phyloP scores from a whole-genome alignment of 1,140 invertebrate species.

The Littorina saxatilis region DNA sequence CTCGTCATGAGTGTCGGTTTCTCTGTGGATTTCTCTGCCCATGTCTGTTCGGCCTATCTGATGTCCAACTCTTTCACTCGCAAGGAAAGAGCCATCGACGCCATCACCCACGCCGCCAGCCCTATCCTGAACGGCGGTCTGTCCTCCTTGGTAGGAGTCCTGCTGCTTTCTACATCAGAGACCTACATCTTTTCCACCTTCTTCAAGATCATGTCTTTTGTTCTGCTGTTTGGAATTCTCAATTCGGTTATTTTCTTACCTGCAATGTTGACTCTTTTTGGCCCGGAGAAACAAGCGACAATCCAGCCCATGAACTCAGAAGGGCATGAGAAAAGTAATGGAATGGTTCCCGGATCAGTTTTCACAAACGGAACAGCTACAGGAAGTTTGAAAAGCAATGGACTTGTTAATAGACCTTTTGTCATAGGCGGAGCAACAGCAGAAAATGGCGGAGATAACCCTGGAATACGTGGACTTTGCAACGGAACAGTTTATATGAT shows the following conservation, averaged over 20 bases:
- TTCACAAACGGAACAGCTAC: no score
- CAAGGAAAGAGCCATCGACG: constrained; percentile 87
- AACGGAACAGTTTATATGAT: no score
- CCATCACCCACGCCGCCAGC: constrained; percentile 91
- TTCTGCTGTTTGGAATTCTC: constrained; percentile 95
- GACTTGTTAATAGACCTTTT: no score
- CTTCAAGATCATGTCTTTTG: constrained; percentile 99
- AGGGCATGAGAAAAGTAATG: no score
- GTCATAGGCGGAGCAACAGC: no score
- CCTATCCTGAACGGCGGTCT: constrained; percentile 96
- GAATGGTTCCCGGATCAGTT: no score
- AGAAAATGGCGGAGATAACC: no score
- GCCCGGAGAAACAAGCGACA: constrained; percentile 18
- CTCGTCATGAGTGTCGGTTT: constrained; percentile 99
- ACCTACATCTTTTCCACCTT: constrained; percentile 98
- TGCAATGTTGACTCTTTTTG: constrained; percentile 85
- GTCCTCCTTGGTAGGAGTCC: constrained; percentile 93
- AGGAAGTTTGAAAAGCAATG: no score
- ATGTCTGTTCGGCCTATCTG: constrained; percentile 98
- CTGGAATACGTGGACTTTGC: no score
- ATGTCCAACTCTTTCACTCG: constrained; percentile 79
- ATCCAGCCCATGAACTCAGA: no score
- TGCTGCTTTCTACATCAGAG: constrained; percentile 90
- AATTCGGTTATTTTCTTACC: constrained; percentile 94
- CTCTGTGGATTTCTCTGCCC: constrained; percentile 97